Evolutionary conservation across 2,888 invertebrate genomes (phyloP).

Genomic region (Dolichomitus sp.): DNA sequence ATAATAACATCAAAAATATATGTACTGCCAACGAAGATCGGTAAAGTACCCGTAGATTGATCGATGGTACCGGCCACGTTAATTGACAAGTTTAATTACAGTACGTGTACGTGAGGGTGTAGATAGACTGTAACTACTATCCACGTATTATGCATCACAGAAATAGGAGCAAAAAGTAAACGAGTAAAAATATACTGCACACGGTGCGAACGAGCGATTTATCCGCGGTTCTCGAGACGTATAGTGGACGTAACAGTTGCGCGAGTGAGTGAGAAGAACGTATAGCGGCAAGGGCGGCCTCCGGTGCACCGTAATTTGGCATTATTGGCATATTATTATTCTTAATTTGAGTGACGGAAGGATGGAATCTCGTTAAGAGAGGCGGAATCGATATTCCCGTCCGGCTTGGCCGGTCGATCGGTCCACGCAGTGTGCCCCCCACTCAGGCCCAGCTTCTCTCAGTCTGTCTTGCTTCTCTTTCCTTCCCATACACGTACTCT

Average conservation of each 20-base stretch:
- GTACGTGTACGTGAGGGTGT: background rate
- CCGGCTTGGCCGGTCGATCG: constrained; percentile 71
- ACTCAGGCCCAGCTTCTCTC: constrained; percentile 30
- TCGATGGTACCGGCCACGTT: constrained; percentile 17
- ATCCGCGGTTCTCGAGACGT: constrained; percentile 29
- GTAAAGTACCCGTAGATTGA: constrained; percentile 13
- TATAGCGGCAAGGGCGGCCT: constrained; percentile 66
- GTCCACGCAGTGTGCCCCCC: constrained; percentile 59
- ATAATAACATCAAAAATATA: background rate
- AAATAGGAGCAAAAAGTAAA: constrained; percentile 10
- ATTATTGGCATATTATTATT: constrained; percentile 85
- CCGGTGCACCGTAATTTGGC: constrained; percentile 81
- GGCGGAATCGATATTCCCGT: constrained; percentile 81
- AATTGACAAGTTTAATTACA: constrained; percentile 35
- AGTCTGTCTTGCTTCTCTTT: constrained; percentile 51
- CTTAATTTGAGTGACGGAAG: constrained; percentile 85
- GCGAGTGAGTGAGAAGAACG: constrained; percentile 52
- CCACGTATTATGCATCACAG: background rate
- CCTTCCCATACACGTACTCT: constrained; percentile 71
- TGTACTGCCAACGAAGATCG: background rate
- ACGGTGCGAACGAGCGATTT: constrained; percentile 48
- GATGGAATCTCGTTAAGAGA: constrained; percentile 85
- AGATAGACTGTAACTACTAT: constrained; percentile 7
- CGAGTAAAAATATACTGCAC: constrained; percentile 11
- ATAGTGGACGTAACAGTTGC: constrained; percentile 49